Evolutionary conservation across 2,888 invertebrate genomes (phyloP).

Genomic region (Bombyx huttoni): DNA sequence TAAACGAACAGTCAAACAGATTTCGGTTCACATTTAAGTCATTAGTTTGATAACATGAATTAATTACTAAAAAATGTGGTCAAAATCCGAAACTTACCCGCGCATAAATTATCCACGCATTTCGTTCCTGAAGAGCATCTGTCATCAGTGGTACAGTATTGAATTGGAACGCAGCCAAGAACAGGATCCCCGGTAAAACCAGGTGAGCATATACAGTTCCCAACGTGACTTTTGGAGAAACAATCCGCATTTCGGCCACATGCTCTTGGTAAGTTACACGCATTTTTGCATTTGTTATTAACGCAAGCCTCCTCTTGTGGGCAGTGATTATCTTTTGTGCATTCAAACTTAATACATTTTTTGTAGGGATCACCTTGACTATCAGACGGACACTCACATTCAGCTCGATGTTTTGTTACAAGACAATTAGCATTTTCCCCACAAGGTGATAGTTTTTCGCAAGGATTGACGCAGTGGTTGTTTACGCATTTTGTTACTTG

Average conservation of each 20-base stretch:
- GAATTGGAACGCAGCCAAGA: constrained; percentile 85
- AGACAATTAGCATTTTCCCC: constrained; percentile 83
- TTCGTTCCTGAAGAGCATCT: constrained; percentile 89
- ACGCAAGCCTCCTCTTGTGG: constrained; percentile 79
- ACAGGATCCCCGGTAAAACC: constrained; percentile 91
- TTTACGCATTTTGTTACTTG: constrained; percentile 81
- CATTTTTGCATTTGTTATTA: constrained; percentile 84
- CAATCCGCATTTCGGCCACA: constrained; percentile 88
- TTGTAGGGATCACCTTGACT: constrained; percentile 82
- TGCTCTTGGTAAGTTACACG: constrained; percentile 84
- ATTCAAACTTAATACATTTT: constrained; percentile 82
- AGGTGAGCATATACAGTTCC: constrained; percentile 85
- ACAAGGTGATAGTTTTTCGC: constrained; percentile 76
- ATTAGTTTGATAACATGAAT: neutral
- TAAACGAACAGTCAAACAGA: too few species aligned
- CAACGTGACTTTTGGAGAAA: constrained; percentile 81
- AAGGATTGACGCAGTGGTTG: constrained; percentile 84
- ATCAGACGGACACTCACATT: constrained; percentile 82
- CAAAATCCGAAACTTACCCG: constrained; percentile 59
- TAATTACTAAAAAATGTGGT: neutral
- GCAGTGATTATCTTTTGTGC: constrained; percentile 85
- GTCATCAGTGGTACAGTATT: constrained; percentile 84
- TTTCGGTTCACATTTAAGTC: too few species aligned
- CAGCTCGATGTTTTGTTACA: constrained; percentile 77
- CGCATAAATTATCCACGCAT: constrained; percentile 86